Percentiles rank a stretch among this genome's conserved stretches.
Evolutionary conservation across 1,140 invertebrate genomes (phyloP).

Genomic region (Sogatella furcifera): DNA sequence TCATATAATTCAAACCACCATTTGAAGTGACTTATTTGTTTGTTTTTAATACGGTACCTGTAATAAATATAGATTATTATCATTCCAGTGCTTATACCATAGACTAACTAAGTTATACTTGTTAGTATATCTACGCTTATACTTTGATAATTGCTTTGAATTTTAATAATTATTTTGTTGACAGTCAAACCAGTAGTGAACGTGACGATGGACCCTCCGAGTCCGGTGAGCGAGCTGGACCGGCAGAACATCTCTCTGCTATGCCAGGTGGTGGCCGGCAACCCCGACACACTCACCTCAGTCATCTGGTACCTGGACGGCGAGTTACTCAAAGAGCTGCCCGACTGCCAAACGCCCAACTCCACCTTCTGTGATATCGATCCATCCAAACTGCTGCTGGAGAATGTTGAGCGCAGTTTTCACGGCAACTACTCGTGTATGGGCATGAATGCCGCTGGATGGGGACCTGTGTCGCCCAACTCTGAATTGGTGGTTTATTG

Average conservation of each 20-base stretch:
- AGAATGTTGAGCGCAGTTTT: slow-evolving; percentile 68
- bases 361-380: slow-evolving; percentile 63
- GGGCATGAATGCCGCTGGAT: slow-evolving; percentile 74
- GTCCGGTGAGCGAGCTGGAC: slow-evolving; percentile 67
- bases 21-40: too few relatives aligned
- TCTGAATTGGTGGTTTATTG: slow-evolving; percentile 66
- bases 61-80: too few relatives aligned
- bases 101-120: too few relatives aligned
- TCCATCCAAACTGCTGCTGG: slow-evolving; percentile 68
- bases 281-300: slow-evolving; percentile 39
- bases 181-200: slow-evolving; percentile 64
- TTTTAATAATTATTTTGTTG: slow-evolving; percentile 22
- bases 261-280: slow-evolving; percentile 59
- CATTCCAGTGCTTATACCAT: too few relatives aligned
- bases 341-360: slow-evolving; percentile 47
- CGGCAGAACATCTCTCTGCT: slow-evolving; percentile 67
- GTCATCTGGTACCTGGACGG: slow-evolving; percentile 71
- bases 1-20: too few relatives aligned
- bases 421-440: slow-evolving; percentile 89
- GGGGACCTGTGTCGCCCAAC: slow-evolving; percentile 61
- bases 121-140: too few relatives aligned
- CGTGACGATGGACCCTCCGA: slow-evolving; percentile 60
- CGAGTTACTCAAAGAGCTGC: slow-evolving; percentile 69
- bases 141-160: too few relatives aligned
- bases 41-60: too few relatives aligned